These are phyloP conservation scores for Apotomis turbidana DNA, from an alignment of 2,888 invertebrate genomes.

Conservation along the genomic window DNA sequence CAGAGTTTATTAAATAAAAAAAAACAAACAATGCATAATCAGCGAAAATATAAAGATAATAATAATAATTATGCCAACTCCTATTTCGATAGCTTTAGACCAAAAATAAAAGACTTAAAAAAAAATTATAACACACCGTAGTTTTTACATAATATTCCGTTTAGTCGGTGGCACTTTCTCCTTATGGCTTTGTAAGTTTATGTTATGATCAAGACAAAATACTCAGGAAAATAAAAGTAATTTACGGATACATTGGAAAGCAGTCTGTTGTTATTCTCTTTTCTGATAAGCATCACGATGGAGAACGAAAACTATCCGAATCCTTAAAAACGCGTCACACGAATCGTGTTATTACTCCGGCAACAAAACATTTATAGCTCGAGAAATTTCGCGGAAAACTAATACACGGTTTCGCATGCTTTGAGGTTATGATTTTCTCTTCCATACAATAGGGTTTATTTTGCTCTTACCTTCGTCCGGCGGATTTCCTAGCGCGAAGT, in stretches of 20 bases:
- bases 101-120: no score
- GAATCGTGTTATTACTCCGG: constrained; percentile 15
- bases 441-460: constrained; percentile 24
- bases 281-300: not conserved
- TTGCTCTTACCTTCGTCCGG: constrained; percentile 75
- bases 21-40: no score
- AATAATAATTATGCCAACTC: no score
- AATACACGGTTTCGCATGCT: constrained; percentile 37
- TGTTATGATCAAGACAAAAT: no score
- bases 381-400: constrained; percentile 29
- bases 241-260: not conserved
- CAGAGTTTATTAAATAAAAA: no score
- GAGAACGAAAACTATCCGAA: not conserved
- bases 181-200: no score
- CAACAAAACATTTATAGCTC: constrained; percentile 2
- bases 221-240: no score
- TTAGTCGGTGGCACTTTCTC: no score
- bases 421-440: constrained; percentile 60
- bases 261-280: constrained; percentile 7
- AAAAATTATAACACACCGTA: no score
- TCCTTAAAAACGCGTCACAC: not conserved
- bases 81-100: no score
- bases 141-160: no score
- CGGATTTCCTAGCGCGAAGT: constrained; percentile 75
- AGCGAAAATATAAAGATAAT: no score